Conservation (phyloP, 2,113 vertebrate species). For the Tichodroma muraria region DNA sequence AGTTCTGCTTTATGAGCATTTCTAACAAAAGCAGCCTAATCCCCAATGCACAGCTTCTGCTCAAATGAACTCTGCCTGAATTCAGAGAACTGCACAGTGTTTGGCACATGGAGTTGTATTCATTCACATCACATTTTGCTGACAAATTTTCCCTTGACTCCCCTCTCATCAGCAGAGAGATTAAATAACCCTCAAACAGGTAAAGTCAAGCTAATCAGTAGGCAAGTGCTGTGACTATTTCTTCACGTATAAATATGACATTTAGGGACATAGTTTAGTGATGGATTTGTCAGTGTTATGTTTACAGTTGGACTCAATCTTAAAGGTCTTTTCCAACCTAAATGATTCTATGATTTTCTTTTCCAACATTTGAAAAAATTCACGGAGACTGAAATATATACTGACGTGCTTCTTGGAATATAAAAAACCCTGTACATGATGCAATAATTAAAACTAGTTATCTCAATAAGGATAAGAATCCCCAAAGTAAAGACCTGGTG, state of each 20-base stretch:
- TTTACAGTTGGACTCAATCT: neutral
- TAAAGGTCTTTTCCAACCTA: neutral
- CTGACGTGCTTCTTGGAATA: neutral
- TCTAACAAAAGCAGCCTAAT: neutral
- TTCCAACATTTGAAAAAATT: neutral
- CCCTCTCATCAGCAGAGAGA: neutral
- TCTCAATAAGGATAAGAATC: neutral
- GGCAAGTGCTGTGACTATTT: neutral
- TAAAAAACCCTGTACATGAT: neutral
- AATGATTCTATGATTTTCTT: neutral
- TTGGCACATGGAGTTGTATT: neutral
- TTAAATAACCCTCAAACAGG: neutral
- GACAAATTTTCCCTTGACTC: neutral
- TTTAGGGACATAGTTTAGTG: neutral
- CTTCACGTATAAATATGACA: neutral
- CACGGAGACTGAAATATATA: neutral
- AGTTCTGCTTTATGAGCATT: neutral
- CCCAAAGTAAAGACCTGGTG: neutral
- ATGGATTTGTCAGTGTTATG: neutral
- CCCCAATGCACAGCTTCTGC: neutral
- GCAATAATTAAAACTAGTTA: neutral
- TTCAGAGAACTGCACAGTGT: neutral
- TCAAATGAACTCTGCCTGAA: neutral
- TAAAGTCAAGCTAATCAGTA: neutral
- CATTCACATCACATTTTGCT: neutral